Percentiles rank a stretch among this genome's conserved stretches.
phyloP scores from a whole-genome alignment of 2,888 invertebrate genomes.

The Hemistola chrysoprasaria region DNA sequence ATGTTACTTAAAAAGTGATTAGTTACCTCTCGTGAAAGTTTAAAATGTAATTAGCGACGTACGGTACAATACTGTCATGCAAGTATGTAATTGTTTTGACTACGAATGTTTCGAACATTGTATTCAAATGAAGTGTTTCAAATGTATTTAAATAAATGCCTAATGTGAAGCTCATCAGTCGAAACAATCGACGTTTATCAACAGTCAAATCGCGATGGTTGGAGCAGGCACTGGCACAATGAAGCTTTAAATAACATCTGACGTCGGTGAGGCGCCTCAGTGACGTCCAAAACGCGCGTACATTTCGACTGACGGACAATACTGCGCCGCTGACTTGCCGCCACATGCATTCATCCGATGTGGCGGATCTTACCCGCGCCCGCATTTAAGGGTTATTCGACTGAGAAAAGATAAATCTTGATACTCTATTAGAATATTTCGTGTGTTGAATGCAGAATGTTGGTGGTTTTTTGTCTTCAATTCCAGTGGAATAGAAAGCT shows the following conservation, averaged over 20 bases:
- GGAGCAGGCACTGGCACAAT: slow-evolving; percentile 63
- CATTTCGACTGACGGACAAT: slow-evolving; percentile 73
- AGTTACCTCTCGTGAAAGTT: slow-evolving; percentile 15
- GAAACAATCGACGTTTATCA: slow-evolving; percentile 66
- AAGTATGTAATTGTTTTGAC: slow-evolving; percentile 8
- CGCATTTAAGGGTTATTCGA: slow-evolving; percentile 57
- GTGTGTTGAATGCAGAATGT: slow-evolving; percentile 15
- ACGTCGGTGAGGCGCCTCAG: slow-evolving; percentile 74
- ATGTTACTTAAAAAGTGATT: slow-evolving; percentile 33
- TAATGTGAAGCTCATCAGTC: slow-evolving; percentile 74
- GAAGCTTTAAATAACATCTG: slow-evolving; percentile 74
- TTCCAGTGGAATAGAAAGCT: slow-evolving; percentile 1
- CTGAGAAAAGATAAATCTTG: slow-evolving; percentile 57
- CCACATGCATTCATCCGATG: slow-evolving; percentile 55
- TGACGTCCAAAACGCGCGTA: slow-evolving; percentile 55
- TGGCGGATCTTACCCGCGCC: slow-evolving; percentile 47
- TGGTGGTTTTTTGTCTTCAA: neutral
- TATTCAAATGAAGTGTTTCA: slow-evolving; percentile 18
- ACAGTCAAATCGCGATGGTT: slow-evolving; percentile 62
- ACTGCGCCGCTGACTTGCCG: slow-evolving; percentile 60
- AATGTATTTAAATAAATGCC: slow-evolving; percentile 33
- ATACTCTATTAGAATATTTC: slow-evolving; percentile 41
- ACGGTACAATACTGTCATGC: slow-evolving; percentile 10
- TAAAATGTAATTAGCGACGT: slow-evolving; percentile 30
- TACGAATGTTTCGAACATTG: slow-evolving; percentile 1